Conservation (phyloP, 2,113 vertebrate species). For the Oostethus manadensis region DNA sequence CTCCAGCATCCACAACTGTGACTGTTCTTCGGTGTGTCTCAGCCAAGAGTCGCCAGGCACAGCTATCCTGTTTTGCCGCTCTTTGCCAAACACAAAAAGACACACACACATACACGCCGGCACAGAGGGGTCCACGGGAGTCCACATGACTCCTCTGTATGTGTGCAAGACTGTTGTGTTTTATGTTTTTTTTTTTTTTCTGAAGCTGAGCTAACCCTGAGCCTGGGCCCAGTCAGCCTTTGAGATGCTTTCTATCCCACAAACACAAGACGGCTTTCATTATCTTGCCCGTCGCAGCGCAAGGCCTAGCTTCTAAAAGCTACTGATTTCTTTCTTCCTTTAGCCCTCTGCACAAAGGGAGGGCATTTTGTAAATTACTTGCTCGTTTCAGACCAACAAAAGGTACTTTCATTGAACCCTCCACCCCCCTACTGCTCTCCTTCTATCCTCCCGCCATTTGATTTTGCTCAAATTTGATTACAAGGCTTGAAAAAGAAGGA, state of each 20-base stretch:
- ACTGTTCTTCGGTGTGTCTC: constrained; percentile 52
- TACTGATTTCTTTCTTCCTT: constrained; percentile 98
- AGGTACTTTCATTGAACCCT: constrained; percentile 99
- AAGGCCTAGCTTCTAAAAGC: constrained; percentile 99
- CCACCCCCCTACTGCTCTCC: constrained; percentile 56
- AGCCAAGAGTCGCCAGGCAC: constrained; percentile 59
- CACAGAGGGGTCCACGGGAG: constrained; percentile 34
- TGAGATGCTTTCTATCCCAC: constrained; percentile 99
- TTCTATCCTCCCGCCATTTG: constrained; percentile 82
- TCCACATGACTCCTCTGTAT: constrained; percentile 10
- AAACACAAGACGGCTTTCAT: constrained; percentile 99
- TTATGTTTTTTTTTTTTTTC: constrained; percentile 40
- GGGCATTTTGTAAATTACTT: constrained; percentile 99
- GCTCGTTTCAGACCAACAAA: constrained; percentile 99
- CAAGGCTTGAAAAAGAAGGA: constrained; percentile 95
- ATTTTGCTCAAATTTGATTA: constrained; percentile 99
- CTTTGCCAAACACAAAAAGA: constrained; percentile 72
- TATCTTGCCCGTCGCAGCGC: constrained; percentile 95
- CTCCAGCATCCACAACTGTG: constrained; percentile 50
- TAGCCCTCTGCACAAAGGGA: constrained; percentile 99
- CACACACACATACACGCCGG: constrained; percentile 61
- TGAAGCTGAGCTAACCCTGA: constrained; percentile 80
- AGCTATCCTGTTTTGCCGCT: constrained; percentile 65
- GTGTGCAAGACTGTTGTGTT: constrained; percentile 49
- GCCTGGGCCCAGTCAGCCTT: constrained; percentile 92